Base-by-base conservation (phyloP, 2,113 vertebrate species). In the Calidris pugnax region DNA sequence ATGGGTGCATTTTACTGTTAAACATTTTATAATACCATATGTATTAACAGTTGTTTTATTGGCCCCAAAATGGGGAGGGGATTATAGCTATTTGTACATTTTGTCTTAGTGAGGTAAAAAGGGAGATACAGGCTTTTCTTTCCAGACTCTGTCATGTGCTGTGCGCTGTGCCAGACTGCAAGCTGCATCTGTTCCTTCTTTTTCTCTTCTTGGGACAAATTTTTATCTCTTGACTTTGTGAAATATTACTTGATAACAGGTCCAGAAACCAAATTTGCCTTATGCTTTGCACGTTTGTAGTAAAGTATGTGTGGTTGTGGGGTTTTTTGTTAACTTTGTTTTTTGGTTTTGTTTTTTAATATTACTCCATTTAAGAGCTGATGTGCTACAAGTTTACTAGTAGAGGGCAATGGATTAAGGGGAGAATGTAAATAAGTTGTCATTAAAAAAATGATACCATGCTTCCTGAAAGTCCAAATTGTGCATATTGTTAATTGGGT, bases 21-120 rank as follows among this genome's bases (percentile, higher is more conserved):
- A 85, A 63, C 6, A 3, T 72, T 81, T 95, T 80, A 43, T 62
- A 84, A 77, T 72, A 68, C 9, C 8, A 9, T 86, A 51, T 80
- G 56, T 41, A 83, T 93, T 89, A 87, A 53, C 53, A 85, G 57
- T 94, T 89, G 63, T 35, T 91, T 91, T 89, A 69, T 73, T 95
- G 30, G 62, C 35, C 55, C 48, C 27, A 19, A 73, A 90, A 91
- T 66, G n/a, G 37, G 22, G 50, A 94, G 39, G 10, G 45, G 27
- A 64, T 93, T 92, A 73, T n/a, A 88, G 47, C 63, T 89, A 11
- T 85, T 96, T 91, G 59, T 87, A 67, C 47, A 45, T 88, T 84
- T 84, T 75, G 35, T 80, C 51, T 81, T 67, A 51, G 22, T 93
- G 83, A 85, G 21, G 51, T 82, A 78, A 83, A 94, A 94, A 89